These are phyloP conservation scores for Drosophila kurseongensis DNA, from an alignment of 1,140 invertebrate genomes.

Conservation along the genomic window DNA sequence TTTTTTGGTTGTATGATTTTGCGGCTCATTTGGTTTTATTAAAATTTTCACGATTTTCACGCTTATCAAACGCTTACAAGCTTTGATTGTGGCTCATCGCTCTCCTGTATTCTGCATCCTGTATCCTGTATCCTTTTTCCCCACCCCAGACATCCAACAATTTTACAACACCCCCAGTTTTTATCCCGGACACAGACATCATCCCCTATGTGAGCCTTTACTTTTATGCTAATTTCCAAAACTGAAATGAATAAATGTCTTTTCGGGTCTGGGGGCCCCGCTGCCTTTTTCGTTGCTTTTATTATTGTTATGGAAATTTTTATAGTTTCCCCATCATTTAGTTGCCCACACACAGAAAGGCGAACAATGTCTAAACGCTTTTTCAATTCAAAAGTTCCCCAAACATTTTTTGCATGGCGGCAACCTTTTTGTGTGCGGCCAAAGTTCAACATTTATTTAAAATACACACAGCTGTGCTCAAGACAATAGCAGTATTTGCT, in stretches of 20 bases:
- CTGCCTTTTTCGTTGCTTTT: conserved; percentile 64
- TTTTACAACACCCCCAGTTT: conserved; percentile 1
- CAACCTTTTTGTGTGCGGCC: conserved; percentile 33
- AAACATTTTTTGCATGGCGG: conserved; percentile 51
- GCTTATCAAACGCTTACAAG: conserved; percentile 67
- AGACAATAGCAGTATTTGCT: conserved; percentile 6
- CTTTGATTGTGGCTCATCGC: conserved; percentile 67
- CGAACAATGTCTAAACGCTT: conserved; percentile 66
- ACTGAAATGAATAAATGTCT: conserved; percentile 80
- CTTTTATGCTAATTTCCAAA: conserved; percentile 79
- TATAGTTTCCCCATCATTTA: conserved; percentile 83
- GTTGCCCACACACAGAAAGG: conserved; percentile 45
- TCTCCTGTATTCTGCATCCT: not conserved
- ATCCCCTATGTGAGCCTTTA: conserved; percentile 50
- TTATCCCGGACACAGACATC: conserved; percentile 12
- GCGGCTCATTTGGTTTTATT: conserved; percentile 80
- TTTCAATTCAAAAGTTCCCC: conserved; percentile 72
- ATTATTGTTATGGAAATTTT: conserved; percentile 83
- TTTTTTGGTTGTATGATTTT: conserved; percentile 71
- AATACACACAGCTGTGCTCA: conserved; percentile 16
- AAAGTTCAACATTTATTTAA: conserved; percentile 76
- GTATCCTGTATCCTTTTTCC: not conserved
- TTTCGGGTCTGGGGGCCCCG: conserved; percentile 39
- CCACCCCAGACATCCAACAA: not conserved
- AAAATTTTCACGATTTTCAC: conserved; percentile 80